Base-by-base conservation (phyloP, 1,140 invertebrate species). In the Neodiprion pinetum region DNA sequence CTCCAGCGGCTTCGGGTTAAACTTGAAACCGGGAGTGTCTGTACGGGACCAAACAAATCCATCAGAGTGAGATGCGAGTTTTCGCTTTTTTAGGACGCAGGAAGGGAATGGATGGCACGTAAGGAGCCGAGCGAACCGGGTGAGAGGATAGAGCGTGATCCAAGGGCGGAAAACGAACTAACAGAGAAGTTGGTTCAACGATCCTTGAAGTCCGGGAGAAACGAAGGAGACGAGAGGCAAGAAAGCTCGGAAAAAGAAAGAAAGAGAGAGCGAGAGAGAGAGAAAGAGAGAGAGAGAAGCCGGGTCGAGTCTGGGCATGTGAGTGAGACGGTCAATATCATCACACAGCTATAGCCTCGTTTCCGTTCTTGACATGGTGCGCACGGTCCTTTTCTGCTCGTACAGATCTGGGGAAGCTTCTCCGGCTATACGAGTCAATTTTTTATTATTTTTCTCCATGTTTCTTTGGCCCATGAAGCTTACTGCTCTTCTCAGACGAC, bases 151-250 rank as follows among this genome's bases (percentile, higher is more conserved):
- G 53, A 17, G 53, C 11, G 53, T 61, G 53, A 61, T 61, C 53
- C 53, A 17, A 61, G 53, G 53, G 53, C n/a, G n/a, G 7, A 61
- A 61, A 17, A 61, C 53, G 53, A 61, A 61, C 53, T 61, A 61
- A 61, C 53, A 61, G 53, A 61, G 53, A 61, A 61, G 7, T 61
- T 61, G 3, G 53, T 40, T 40, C 28, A 40, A 40, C 28, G 28
- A 40, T 17, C 53, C 75, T 75, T 69, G 50, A 48, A 66, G 9
- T 67, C n/a, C 53, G 67, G 71, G 47, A 69, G 50, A 73, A 40
- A 28, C 14, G 61, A 74, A 73, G 28, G n/a, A 3, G n/a, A 70
- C 17, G 66, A 11, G 28, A 66, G 48, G 17, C 14, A 48, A 70
- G 69, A 9, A 67, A 70, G 40, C 66, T 11, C 14, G 53, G 48